Percentiles rank a stretch among this genome's conserved stretches.
Evolutionary conservation across 1,140 invertebrate genomes (phyloP).

Genomic region (Argopecten irradians): DNA sequence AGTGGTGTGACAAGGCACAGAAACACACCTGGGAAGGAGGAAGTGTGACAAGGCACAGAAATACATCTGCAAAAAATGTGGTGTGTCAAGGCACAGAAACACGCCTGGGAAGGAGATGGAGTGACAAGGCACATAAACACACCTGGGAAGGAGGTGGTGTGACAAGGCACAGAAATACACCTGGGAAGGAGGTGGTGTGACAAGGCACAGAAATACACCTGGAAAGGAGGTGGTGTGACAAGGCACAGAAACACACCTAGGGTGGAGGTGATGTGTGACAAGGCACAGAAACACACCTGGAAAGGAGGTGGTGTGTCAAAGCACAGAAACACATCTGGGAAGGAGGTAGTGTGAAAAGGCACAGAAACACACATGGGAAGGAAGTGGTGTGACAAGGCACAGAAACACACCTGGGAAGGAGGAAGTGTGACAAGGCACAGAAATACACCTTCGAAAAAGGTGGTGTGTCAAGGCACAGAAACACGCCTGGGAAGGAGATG

Average conservation of each 20-base stretch:
- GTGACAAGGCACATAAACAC: not conserved
- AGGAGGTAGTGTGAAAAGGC: not conserved
- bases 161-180: not conserved
- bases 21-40: not conserved
- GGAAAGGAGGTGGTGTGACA: too few relatives aligned
- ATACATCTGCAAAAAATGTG: not conserved
- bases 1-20: not conserved
- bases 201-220: too few relatives aligned
- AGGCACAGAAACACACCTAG: not conserved
- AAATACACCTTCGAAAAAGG: not conserved
- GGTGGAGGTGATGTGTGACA: not conserved
- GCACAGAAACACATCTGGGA: not conserved
- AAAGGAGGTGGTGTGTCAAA: not conserved
- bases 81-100: not conserved
- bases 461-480: not conserved
- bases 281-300: not conserved
- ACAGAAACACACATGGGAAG: not conserved
- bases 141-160: not conserved
- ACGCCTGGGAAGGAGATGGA: not conserved
- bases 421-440: not conserved
- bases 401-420: not conserved
- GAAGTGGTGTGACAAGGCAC: not conserved
- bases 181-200: too few relatives aligned
- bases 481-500: too few relatives aligned
- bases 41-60: not conserved